phyloP scores from a whole-genome alignment of 2,797 vertebrate species.

The Alfaro cultratus region DNA sequence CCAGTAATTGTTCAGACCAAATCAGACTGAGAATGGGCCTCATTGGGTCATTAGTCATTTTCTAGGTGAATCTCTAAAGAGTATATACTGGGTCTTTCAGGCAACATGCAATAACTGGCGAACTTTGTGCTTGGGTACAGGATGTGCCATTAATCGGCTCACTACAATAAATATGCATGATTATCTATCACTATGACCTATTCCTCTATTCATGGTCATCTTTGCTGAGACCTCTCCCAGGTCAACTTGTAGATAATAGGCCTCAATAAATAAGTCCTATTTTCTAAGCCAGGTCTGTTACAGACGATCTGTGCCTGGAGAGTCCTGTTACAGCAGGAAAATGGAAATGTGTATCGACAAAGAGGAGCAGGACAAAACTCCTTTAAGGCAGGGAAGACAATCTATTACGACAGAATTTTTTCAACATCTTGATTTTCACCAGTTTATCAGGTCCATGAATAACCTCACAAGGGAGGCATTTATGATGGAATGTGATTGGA shows the following conservation, averaged over 20 bases:
- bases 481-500: constrained; percentile 81
- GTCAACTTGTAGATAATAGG: constrained; percentile 75
- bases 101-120: constrained; percentile 88
- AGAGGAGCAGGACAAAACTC: constrained; percentile 67
- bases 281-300: constrained; percentile 83
- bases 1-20: not conserved
- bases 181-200: constrained; percentile 70
- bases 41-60: not conserved
- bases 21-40: not conserved
- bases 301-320: constrained; percentile 75
- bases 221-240: constrained; percentile 78
- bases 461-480: constrained; percentile 70
- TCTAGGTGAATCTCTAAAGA: constrained; percentile 14
- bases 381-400: constrained; percentile 74
- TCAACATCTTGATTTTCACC: constrained; percentile 78
- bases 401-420: constrained; percentile 80
- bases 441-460: constrained; percentile 78
- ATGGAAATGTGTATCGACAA: constrained; percentile 75
- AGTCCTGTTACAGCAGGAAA: constrained; percentile 74
- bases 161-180: constrained; percentile 89
- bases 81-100: constrained; percentile 83
- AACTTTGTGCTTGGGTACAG: constrained; percentile 86
- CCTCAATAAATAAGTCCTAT: constrained; percentile 84
- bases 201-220: constrained; percentile 65
- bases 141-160: constrained; percentile 80